Evolutionary conservation across 2,888 invertebrate genomes (phyloP), one percentile per base, ranked within the genome.

Genomic region (Galerucella calmariensis): DNA sequence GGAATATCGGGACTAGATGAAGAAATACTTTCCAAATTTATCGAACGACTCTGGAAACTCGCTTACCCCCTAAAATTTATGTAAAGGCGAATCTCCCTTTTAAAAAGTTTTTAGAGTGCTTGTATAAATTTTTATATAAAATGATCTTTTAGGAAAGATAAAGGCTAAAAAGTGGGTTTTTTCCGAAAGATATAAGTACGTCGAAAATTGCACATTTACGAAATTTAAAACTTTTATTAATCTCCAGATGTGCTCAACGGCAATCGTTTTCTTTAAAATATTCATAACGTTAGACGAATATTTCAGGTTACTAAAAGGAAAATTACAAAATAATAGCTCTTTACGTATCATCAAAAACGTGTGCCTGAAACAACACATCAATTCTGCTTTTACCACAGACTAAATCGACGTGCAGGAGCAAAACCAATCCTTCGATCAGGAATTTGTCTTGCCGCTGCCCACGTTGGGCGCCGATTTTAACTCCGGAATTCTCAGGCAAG

Each of bases 21-120:
- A 68, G 75, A 70, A 75, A 70, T 72, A 66, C 72, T 67, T 35
- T 72, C 59, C n/a, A 62, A 72, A 76, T 72, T 74, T 69, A 76
- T 76, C 69, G 67, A 72, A 67, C 68, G 59, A 51, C 46, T 67
- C 68, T 53, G 69, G 62, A 74, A 74, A 67, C 69, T 69, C 48
- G 35, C 61, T 61, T 61, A 41, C n/a, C 14, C 4, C 61, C 61
- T 9, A 63, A 44, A 62, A 62, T 62, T 35, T 62, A 62, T 62
- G 62, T 35, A 62, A 62, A 62, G 27, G n/a, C 62, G 62, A 62
- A 62, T n/a, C 35, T 62, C 35, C 27, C 35, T 62, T 27, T 62
- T 35, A 35, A 62, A 62, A 62, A 35, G 62, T 62, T 62, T 62
- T 62, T 62, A 63, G 44, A 61, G 61, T 61, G 61, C 61, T 61